Evolutionary conservation across 2,113 vertebrate species (phyloP), one percentile per base, ranked within the genome.

Genomic region (Orientallactaga bullata): DNA sequence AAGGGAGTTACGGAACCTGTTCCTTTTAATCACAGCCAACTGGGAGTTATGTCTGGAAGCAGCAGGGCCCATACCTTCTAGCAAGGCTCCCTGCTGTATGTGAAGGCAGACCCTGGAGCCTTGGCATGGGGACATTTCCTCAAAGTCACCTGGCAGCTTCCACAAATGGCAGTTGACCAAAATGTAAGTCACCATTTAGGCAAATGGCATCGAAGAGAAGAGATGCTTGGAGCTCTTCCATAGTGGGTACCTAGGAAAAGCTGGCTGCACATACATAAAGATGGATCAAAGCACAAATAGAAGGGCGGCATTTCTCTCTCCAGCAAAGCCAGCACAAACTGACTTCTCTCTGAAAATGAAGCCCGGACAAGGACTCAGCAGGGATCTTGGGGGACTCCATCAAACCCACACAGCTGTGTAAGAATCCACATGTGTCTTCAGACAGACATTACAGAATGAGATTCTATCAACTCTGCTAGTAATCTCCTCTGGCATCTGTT

Each of bases 51-150:
- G 37, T 66, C 90, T 16, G 10, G 65, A 42, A 28, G 55, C 7
- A n/a, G 5, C 3, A 2, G 69, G n/a, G 24, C 7, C 47, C 39
- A 4, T 7, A 20, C 63, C 73, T 58, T 23, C 7, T 1, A 85
- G 81, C 21, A 69, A 17, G 1, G 51, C 21, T 42, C 15, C 17
- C 77, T 37, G 3, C 61, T 7, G 77, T 0, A 23, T 18, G 26
- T 0, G 4, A 37, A 28, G 28, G 8, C 24, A 37, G 72, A 35
- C 0, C 4, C 39, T 0, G 0, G 3, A 5, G 3, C 60, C 76
- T 55, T n/a, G 28, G 37, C 68, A 20, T 21, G 7, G 63, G 51
- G n/a, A 61, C 1, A 1, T 81, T 76, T 63, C 42, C 55, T 47
- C 42, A 3, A 61, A 65, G 37, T 65, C 23, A 72, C 73, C 35